Evolutionary conservation across 1,140 invertebrate species (phyloP).

Genomic region (Danaus melanippus): DNA sequence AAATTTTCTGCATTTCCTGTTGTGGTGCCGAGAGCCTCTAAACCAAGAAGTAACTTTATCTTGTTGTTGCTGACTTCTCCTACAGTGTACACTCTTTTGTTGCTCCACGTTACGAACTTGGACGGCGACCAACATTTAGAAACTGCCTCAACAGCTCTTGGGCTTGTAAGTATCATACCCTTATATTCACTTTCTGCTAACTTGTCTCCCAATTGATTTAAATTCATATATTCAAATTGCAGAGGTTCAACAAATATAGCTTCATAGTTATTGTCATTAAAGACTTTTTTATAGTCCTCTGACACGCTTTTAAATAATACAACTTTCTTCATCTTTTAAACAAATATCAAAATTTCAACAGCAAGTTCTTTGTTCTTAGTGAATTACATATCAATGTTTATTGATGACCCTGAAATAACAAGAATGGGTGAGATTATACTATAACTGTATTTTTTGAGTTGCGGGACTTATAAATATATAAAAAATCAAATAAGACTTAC

Average conservation of each 20-base stretch:
- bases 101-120: constrained; percentile 65
- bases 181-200: constrained; percentile 60
- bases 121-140: constrained; percentile 56
- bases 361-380: constrained; percentile 25
- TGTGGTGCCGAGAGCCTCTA: constrained; percentile 65
- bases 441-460: constrained; percentile 23
- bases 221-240: constrained; percentile 65
- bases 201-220: constrained; percentile 49
- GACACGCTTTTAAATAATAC: constrained; percentile 73
- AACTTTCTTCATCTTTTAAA: constrained; percentile 59
- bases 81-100: constrained; percentile 69
- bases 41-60: constrained; percentile 55
- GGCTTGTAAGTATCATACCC: constrained; percentile 72
- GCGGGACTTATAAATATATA: neutral
- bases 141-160: constrained; percentile 69
- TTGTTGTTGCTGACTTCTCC: constrained; percentile 68
- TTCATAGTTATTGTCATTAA: constrained; percentile 60
- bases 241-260: constrained; percentile 71
- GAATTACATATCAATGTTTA: constrained; percentile 26
- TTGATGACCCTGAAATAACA: constrained; percentile 42
- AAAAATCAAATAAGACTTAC: too few relatives aligned
- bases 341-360: constrained; percentile 15
- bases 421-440: constrained; percentile 25
- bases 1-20: constrained; percentile 71
- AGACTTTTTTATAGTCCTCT: constrained; percentile 68